Percentiles rank a stretch among this genome's conserved stretches.
These are phyloP conservation scores for Vipera ursinii DNA, from an alignment of 2,797 vertebrate species.

Conservation along the genomic window DNA sequence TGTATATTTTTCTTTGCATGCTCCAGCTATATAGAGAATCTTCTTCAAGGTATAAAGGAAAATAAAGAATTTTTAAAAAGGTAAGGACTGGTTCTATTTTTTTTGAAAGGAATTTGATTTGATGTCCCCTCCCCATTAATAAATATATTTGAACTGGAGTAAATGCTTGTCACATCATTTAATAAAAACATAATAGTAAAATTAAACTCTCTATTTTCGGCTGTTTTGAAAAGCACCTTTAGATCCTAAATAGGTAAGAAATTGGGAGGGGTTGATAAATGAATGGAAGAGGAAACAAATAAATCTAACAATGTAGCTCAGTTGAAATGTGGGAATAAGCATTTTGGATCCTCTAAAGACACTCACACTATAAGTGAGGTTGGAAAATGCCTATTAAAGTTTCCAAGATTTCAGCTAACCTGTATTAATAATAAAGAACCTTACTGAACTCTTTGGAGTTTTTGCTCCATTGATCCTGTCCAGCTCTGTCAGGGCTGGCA, in stretches of 20 bases:
- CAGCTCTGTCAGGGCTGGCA: not conserved
- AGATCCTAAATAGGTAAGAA: not conserved
- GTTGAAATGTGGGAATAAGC: not conserved
- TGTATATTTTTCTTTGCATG: not conserved
- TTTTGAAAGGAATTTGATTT: not conserved
- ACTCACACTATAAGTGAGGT: not conserved
- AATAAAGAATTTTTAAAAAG: not conserved
- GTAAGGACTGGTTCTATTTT: not conserved
- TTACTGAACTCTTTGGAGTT: not conserved
- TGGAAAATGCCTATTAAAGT: not conserved
- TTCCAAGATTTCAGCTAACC: not conserved
- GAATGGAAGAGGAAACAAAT: not conserved
- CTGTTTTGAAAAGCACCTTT: not conserved
- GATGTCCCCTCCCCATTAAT: not conserved
- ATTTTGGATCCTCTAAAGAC: not conserved
- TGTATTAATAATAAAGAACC: not conserved
- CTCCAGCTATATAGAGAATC: not conserved
- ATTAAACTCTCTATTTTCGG: not conserved
- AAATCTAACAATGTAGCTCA: not conserved
- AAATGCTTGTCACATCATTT: not conserved
- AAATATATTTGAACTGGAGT: not conserved
- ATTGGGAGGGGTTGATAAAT: not conserved
- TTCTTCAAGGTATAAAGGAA: not conserved
- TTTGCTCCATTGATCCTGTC: not conserved
- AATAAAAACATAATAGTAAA: not conserved